A percentile compares a stretch with the other conserved stretches of the same genome.
Evolutionary conservation across 1,140 invertebrate species (phyloP).

Genomic region (Heliconius hermathena): DNA sequence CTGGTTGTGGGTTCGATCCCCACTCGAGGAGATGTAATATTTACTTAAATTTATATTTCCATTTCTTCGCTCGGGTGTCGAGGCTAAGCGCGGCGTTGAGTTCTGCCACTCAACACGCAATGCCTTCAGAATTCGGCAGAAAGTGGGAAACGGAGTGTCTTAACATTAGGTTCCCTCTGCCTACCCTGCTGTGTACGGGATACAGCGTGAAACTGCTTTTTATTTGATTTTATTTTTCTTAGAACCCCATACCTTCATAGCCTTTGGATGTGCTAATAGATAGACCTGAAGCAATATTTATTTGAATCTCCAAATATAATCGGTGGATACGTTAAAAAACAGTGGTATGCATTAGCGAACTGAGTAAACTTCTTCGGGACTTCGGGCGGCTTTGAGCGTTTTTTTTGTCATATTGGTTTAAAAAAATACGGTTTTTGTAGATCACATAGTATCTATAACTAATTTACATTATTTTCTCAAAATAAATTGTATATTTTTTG

Average conservation of each 20-base stretch:
- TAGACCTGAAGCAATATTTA: slow-evolving; percentile 35
- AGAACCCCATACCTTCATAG: slow-evolving; percentile 2
- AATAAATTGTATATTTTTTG: not conserved
- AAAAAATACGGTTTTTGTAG: not conserved
- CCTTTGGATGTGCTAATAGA: slow-evolving; percentile 42
- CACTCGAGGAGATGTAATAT: no score
- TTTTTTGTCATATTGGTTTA: not conserved
- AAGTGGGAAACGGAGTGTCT: no score
- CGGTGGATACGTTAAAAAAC: slow-evolving; percentile 31
- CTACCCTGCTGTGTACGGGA: no score
- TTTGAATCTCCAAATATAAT: slow-evolving; percentile 39
- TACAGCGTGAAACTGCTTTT: no score
- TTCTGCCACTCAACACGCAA: no score
- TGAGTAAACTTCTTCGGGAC: slow-evolving; percentile 34
- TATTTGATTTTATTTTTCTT: no score
- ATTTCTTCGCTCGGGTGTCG: no score
- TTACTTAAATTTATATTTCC: no score
- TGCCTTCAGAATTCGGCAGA: no score
- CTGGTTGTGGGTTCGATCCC: no score
- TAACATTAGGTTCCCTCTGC: no score
- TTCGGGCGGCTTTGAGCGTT: not conserved
- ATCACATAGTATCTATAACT: not conserved
- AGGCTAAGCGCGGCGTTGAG: no score
- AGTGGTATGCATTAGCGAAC: slow-evolving; percentile 36
- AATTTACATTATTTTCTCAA: not conserved